phyloP scores from a whole-genome alignment of 2,113 vertebrate genomes.

The Brienomyrus longianalis region DNA sequence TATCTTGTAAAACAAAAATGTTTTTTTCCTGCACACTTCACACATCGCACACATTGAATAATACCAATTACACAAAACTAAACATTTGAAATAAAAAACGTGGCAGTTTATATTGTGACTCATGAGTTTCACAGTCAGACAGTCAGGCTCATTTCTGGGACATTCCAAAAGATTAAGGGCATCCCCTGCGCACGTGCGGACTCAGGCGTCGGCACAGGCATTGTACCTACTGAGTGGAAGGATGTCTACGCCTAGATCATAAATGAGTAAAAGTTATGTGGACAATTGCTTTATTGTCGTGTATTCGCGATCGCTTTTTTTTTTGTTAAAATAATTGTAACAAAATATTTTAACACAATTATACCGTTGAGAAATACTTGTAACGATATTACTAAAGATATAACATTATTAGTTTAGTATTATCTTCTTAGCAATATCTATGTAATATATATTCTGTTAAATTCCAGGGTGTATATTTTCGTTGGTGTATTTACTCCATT shows the following conservation, averaged over 20 bases:
- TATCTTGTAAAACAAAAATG: background rate
- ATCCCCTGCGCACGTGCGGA: slow-evolving; percentile 22
- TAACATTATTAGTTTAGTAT: background rate
- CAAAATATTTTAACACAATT: background rate
- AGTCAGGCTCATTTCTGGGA: background rate
- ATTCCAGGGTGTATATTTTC: background rate
- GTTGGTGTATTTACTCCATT: background rate
- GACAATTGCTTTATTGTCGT: background rate
- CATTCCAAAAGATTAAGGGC: background rate
- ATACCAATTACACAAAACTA: background rate
- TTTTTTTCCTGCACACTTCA: background rate
- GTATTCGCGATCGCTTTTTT: background rate
- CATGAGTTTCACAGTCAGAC: background rate
- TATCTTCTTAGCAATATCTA: background rate
- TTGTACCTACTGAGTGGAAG: background rate
- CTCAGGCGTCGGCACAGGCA: background rate
- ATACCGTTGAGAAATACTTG: background rate
- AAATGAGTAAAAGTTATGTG: background rate
- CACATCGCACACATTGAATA: background rate
- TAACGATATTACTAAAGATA: background rate
- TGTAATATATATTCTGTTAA: background rate
- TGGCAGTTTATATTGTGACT: background rate
- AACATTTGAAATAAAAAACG: background rate
- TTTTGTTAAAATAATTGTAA: background rate
- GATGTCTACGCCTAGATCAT: background rate